These are phyloP conservation scores for Brenthis daphne DNA, from an alignment of 2,888 invertebrate species.

Conservation along the genomic window DNA sequence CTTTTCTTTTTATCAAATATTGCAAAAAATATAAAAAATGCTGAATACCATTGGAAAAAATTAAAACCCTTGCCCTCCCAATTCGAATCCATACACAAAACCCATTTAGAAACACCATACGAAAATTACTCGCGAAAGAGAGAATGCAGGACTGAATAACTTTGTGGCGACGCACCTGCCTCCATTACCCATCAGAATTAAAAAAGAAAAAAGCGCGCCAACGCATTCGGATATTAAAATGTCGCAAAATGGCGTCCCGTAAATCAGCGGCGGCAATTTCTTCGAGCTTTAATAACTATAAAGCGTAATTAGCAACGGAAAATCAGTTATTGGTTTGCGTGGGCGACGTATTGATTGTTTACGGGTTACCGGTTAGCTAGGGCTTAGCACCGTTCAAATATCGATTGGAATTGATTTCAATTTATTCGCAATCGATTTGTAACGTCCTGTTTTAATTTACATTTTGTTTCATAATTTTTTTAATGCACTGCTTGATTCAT, in stretches of 20 bases:
- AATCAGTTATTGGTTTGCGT: conserved; percentile 55
- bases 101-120: conserved; percentile 58
- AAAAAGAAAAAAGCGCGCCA: conserved; percentile 61
- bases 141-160: conserved; percentile 59
- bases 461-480: conserved; percentile 28
- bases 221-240: conserved; percentile 74
- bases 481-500: conserved; percentile 25
- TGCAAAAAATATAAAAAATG: conserved; percentile 20
- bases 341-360: conserved; percentile 64
- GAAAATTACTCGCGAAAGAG: conserved; percentile 61
- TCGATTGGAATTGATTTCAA: conserved; percentile 39
- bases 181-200: conserved; percentile 63
- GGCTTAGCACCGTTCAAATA: conserved; percentile 36
- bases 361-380: conserved; percentile 52
- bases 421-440: conserved; percentile 61
- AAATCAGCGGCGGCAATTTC: conserved; percentile 76
- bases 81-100: conserved; percentile 58
- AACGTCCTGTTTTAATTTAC: conserved; percentile 45
- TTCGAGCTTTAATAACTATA: conserved; percentile 73
- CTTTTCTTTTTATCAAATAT: conserved; percentile 20
- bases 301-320: conserved; percentile 77
- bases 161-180: conserved; percentile 68
- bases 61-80: conserved; percentile 48
- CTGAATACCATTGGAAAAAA: conserved; percentile 28
- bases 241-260: conserved; percentile 73